Base-by-base conservation (phyloP, 2,888 invertebrate genomes). In the Drosophila percnosoma region DNA sequence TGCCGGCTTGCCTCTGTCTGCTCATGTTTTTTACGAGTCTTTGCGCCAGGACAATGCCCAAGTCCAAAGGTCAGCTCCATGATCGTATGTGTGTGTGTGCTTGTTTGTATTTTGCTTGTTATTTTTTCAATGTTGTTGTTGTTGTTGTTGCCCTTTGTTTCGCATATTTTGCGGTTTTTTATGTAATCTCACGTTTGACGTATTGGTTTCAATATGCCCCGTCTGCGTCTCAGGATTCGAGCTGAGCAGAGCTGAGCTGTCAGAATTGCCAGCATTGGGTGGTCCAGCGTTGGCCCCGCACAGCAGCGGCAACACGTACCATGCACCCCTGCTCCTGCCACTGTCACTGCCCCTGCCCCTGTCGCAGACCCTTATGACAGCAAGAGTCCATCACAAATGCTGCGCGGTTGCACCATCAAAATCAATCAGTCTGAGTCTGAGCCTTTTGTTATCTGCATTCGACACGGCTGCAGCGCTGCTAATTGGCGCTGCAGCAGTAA, bases 151-250 rank as follows among this genome's bases (percentile, higher is more conserved):
- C 18, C 78, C 68, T 78, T 90, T 90, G 90, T 89, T 86, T 87
- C 72, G 82, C 59, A 70, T 81, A 83, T 86, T 89, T 86, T 86
- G 86, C 89, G 86, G 86, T 90, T 86, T 81, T 86, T 87, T 90
- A 89, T 87, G 90, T 89, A 87, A 87, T 89, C 90, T 89, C 86
- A 87, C 86, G 86, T 87, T 79, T 90, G 90, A 87, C 86, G 90
- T 90, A 87, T 87, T 87, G 86, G 89, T 87, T 87, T 87, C 86
- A 90, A 81, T 83, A 53, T 51, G 59, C 67, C 66, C 54, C 62
- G 36, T 53, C 57, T 68, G 52, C 31, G 33, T 27, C 69, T 58
- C 63, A 31, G 55, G 38, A 48, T 45, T 34, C 54, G 64, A 49
- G 45, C 45, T 4, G 40, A n/a, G n/a, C 40, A 11, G 45, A 21